Base-by-base conservation (phyloP, 53 echinoderm and acorn worm genomes). In the Holothuria scabra region DNA sequence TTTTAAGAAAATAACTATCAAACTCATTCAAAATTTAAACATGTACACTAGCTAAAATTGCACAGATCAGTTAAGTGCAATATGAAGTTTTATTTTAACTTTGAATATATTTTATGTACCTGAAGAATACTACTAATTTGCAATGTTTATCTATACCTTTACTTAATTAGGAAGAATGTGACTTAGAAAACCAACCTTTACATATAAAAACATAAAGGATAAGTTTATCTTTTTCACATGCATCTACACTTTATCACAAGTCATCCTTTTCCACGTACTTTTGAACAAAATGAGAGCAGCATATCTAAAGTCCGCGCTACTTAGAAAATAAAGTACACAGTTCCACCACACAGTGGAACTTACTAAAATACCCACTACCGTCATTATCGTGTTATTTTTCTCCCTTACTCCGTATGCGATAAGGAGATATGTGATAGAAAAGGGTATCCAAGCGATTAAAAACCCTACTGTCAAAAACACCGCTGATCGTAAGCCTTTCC, bases 261-360 rank as follows among this genome's bases (percentile, higher is more conserved):
- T 64, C 25, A 78, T 23, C 56, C 58, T 78, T 26, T 57, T 46
- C 13, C 78, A 78, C 13, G 55, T 14, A 28, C 30, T 46, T 57
- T 78, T 56, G 16, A 57, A 31, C 33, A 57, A 57, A 56, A 56
- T 29, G 31, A 78, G 8, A 30, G 57, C 57, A 16, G 78, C 31
- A 58, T 57, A 28, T 57, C 78, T 24, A 31, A 78, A 78, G n/a
- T 78, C 78, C 25, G 18, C 52, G 55, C 78, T 78, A 28, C 57
- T 26, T 1, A 78, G 30, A 20, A 56, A 78, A 78, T 78, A 78
- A 23, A 78, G 20, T 18, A 78, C 9, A n/a, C 33, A 56, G 19
- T 78, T 78, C 78, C 78, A 78, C 78, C 78, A 78, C 7, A 31
- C 56, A 14, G 78, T 78, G 5, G 49, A 33, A 21, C 55, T 58